These are phyloP conservation scores for Falco naumanni DNA, from an alignment of 2,797 vertebrate genomes.

Conservation along the genomic window DNA sequence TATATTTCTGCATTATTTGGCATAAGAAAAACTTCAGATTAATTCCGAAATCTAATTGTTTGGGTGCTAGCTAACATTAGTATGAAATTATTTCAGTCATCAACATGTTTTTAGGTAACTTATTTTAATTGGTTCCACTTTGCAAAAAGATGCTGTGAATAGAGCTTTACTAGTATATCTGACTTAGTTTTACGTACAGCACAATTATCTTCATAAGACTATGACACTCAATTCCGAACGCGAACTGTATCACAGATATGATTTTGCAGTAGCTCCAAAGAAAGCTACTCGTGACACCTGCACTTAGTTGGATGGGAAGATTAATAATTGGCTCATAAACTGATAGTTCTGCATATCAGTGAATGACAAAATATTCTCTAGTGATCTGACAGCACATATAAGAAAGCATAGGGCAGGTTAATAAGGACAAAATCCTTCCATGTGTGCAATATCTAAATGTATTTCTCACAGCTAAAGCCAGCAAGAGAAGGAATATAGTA, in stretches of 20 bases:
- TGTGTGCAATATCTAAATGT: background rate
- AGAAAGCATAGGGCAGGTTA: background rate
- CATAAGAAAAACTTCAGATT: background rate
- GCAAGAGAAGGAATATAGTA: background rate
- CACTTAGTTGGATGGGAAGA: background rate
- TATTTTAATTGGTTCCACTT: background rate
- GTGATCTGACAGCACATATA: background rate
- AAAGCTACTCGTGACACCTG: background rate
- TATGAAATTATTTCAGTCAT: background rate
- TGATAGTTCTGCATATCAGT: background rate
- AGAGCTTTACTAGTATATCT: background rate
- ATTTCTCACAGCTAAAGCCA: background rate
- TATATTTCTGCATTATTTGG: background rate
- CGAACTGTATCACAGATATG: fast-evolving
- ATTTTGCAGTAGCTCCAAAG: background rate
- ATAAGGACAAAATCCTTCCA: background rate
- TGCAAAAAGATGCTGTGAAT: background rate
- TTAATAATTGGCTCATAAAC: background rate
- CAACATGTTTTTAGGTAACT: background rate
- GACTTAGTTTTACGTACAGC: background rate
- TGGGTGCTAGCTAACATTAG: background rate
- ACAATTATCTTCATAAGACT: background rate
- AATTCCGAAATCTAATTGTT: background rate
- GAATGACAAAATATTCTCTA: background rate
- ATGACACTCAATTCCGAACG: background rate